These are phyloP conservation scores for Scaptomyza cyrtandrae DNA, from an alignment of 2,888 invertebrate species.

Conservation along the genomic window DNA sequence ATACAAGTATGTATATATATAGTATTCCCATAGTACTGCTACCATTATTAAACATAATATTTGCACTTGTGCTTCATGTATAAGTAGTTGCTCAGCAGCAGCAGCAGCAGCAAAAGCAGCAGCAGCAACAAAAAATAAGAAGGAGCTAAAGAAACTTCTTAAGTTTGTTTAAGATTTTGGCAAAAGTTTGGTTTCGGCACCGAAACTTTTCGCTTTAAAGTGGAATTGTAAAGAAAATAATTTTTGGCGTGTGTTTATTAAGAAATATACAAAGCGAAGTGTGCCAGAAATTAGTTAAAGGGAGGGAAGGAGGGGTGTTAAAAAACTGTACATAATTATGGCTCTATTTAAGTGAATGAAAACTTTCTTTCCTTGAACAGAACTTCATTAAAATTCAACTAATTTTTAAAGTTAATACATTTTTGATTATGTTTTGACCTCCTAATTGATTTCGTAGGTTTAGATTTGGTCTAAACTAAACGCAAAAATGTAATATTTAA, in stretches of 20 bases:
- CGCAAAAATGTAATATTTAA: too few species aligned
- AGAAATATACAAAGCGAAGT: background rate
- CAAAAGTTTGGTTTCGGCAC: background rate
- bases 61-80: conserved; percentile 38
- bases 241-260: conserved; percentile 1
- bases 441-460: too few species aligned
- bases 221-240: background rate
- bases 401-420: too few species aligned
- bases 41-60: conserved; percentile 56
- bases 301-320: background rate
- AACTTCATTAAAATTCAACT: background rate
- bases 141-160: conserved; percentile 3
- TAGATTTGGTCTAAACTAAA: too few species aligned
- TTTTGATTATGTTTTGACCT: too few species aligned
- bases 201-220: background rate
- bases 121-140: background rate
- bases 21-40: conserved; percentile 10
- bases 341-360: background rate
- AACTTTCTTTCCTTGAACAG: background rate
- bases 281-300: background rate
- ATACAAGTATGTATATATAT: conserved; percentile 14
- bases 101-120: background rate
- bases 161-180: conserved; percentile 4
- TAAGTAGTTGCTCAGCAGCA: conserved; percentile 9
- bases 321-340: background rate